Base-by-base conservation (phyloP, 2,888 invertebrate species). In the Rutpela maculata region DNA sequence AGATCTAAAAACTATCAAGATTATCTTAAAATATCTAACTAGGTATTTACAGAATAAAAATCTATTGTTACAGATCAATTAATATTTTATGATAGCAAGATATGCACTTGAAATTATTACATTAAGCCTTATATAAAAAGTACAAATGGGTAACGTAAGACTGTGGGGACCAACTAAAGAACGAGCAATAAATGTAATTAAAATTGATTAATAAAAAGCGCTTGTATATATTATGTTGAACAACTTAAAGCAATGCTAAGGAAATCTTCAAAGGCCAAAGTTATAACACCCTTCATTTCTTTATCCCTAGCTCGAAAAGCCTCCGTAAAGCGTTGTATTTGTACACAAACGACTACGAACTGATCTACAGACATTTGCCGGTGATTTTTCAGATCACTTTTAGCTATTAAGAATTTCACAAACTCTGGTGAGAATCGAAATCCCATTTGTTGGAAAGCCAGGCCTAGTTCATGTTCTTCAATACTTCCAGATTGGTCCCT, bases 221-320 rank as follows among this genome's bases (percentile, higher is more conserved):
- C 22, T 59, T 60, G 11, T 35, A 17, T 31, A 31, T 55, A 50
- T n/a, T 67, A 67, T 70, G 86, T 84, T 38, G 94, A 94, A 88
- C 95, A 95, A 85, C 93, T 94, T 62, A 98, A 92, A 43, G 97
- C 96, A 83, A 98, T 92, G 78, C 92, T 93, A 65, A 99, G 91
- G 86, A 98, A 98, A 87, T 98, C 98, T 91, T 98, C 98, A 87
- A 98, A 98, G 31, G 91, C 94, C 86, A 98, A 94, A 1, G 94
- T 94, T 71, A 98, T 97, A 9, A 93, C 91, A 50, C 98, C 98
- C 85, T 94, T 94, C 89, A 95, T 93, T 83, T 95, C 94, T 0
- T 93, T 92, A 88, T 98, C 98, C 71, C 95, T 93, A 74, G 92
- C 91, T 85, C 95, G 91, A 88, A 98, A 98, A 22, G 96, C 96